Evolutionary conservation across 2,888 invertebrate genomes (phyloP), one percentile per base, ranked within the genome.

Genomic region (Chaetoderma sp.): DNA sequence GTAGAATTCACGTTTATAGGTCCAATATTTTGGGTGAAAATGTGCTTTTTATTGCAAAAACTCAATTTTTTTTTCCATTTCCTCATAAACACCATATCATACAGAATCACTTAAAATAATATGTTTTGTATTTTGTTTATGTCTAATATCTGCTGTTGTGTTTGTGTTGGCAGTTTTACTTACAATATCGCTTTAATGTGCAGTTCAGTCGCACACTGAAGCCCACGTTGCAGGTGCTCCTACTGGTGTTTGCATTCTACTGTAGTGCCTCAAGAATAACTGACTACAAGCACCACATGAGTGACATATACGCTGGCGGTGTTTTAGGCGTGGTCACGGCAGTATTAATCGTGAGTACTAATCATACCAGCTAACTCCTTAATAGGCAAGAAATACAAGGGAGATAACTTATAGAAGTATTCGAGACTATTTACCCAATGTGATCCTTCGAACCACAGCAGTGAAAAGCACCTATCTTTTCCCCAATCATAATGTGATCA

Each of bases 271-370:
- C 95, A 1, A 90, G 98, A 45, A 91, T 98, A 32, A 94, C 94
- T 1, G 94, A 98, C 88, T 94, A 97, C 89, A 97, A 97, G 85
- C 98, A 98, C 87, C 97, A 98, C 84, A 95, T 96, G 94, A 94
- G 94, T 80, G 98, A 98, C 87, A 97, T 98, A 6, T 88, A 97
- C 27, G 91, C 91, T 59, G 98, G 98, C 0, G 81, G 84, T 30
- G 49, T 88, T 55, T 83, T 90, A 63, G 89, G 89, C 39, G 73
- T 81, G 2, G 32, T 82, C n/a, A 80, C 86, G 16, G 88, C 88
- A 4, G 21, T 84, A 10, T 70, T 86, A 25, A 56, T 73, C 49
- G 83, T 82, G 67, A 73, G 80, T 70, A 28, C 21, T 21, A 42
- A n/a, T n/a, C n/a, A n/a, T n/a, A n/a, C n/a, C n/a, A n/a, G n/a